Evolutionary conservation across 2,888 invertebrate genomes (phyloP).

Genomic region (Philhelius pedissequus): DNA sequence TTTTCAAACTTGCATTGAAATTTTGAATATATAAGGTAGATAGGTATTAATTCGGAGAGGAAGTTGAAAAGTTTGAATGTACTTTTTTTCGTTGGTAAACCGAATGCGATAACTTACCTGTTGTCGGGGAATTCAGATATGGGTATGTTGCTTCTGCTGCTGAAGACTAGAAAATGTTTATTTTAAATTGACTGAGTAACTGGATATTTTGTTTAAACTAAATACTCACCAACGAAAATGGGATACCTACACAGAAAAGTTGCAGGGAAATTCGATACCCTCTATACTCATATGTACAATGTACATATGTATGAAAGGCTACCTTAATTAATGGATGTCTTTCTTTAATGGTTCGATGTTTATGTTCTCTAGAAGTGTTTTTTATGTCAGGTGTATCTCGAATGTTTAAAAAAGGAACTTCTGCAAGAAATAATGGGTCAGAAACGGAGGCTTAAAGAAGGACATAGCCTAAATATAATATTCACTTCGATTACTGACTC

Average conservation of each 20-base stretch:
- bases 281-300: too few species aligned
- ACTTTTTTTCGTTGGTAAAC: not conserved
- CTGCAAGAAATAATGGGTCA: too few species aligned
- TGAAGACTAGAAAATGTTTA: not conserved
- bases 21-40: too few species aligned
- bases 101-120: not conserved
- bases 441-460: too few species aligned
- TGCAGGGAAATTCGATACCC: not conserved
- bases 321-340: too few species aligned
- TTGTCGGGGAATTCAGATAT: not conserved
- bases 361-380: too few species aligned
- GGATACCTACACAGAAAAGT: not conserved
- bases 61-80: not conserved
- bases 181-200: not conserved
- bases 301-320: too few species aligned
- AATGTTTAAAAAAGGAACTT: too few species aligned
- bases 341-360: too few species aligned
- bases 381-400: too few species aligned
- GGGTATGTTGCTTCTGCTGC: not conserved
- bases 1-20: not conserved
- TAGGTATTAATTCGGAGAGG: constrained; percentile 9
- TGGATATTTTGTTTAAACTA: not conserved
- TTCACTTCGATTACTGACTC: too few species aligned
- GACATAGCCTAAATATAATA: too few species aligned
- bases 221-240: not conserved